Percentiles rank a stretch among this genome's conserved stretches.
Conservation (phyloP, 2,113 vertebrate species). For the Amia ocellicauda region DNA sequence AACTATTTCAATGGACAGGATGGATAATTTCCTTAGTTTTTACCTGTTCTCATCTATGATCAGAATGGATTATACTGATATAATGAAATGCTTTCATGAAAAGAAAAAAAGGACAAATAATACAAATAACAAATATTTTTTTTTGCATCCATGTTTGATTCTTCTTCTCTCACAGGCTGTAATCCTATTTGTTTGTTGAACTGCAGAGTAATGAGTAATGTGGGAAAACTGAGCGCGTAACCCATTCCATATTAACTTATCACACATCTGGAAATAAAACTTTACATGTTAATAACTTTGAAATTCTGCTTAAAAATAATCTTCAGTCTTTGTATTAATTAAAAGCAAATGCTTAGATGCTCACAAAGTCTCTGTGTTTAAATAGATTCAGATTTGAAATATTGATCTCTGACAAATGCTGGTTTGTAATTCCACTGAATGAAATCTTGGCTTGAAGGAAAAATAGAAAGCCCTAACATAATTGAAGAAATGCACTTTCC, state of each 20-base stretch:
- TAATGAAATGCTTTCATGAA: background rate
- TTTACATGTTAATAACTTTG: background rate
- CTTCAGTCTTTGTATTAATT: too few relatives aligned
- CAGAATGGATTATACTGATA: background rate
- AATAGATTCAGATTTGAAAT: too few relatives aligned
- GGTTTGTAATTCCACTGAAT: too few relatives aligned
- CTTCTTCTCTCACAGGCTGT: background rate
- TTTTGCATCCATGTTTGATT: background rate
- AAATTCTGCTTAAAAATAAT: background rate
- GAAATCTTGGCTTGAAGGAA: too few relatives aligned
- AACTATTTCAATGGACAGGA: too few relatives aligned
- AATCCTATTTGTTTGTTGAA: background rate
- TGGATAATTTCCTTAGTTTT: too few relatives aligned
- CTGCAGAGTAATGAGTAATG: constrained; percentile 3
- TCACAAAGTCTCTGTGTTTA: too few relatives aligned
- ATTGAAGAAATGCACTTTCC: background rate
- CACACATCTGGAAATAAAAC: background rate
- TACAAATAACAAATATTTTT: too few relatives aligned
- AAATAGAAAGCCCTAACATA: too few relatives aligned
- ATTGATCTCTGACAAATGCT: too few relatives aligned
- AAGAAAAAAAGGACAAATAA: background rate
- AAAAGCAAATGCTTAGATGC: too few relatives aligned
- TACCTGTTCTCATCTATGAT: too few relatives aligned
- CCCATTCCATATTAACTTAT: background rate
- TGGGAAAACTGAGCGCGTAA: background rate